A percentile compares a stretch with the other conserved stretches of the same genome.
These are phyloP conservation scores for Lophotis ruficrista DNA, from an alignment of 2,113 vertebrate genomes.

Conservation along the genomic window DNA sequence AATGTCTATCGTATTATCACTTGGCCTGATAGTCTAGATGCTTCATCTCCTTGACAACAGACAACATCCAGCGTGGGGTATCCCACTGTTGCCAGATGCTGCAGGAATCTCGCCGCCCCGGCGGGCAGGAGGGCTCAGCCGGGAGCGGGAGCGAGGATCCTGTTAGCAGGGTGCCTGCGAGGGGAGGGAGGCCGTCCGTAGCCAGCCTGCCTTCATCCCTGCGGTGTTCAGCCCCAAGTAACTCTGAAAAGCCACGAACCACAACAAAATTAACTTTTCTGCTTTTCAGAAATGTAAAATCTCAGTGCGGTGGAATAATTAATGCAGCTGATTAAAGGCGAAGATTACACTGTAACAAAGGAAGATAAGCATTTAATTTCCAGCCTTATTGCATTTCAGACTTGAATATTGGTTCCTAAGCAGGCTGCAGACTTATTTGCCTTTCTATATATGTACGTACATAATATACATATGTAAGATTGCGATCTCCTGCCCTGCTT, in stretches of 20 bases:
- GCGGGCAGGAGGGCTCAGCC: neutral
- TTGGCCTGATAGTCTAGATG: neutral
- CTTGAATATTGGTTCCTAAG: neutral
- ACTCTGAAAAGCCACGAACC: neutral
- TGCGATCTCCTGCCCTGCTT: slow-evolving; percentile 30
- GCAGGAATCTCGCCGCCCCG: neutral
- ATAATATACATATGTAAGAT: slow-evolving; percentile 27
- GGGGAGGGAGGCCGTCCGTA: neutral
- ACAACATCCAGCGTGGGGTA: neutral
- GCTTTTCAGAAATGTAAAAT: slow-evolving; percentile 27
- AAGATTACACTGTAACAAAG: slow-evolving; percentile 20
- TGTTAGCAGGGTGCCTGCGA: neutral
- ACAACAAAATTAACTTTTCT: neutral
- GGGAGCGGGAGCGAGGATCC: neutral
- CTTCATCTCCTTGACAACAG: slow-evolving; percentile 61
- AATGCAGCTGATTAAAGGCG: slow-evolving; percentile 1
- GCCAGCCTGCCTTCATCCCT: neutral
- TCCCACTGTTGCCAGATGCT: neutral
- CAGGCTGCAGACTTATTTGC: slow-evolving; percentile 1
- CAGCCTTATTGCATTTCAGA: slow-evolving; percentile 22
- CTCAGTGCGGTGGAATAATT: neutral
- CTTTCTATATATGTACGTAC: neutral
- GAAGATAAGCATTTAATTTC: slow-evolving; percentile 38
- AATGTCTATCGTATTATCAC: neutral
- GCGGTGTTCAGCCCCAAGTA: neutral